Conservation (phyloP, 64 coral and sea anemone species). For the Exaiptasia diaphana region DNA sequence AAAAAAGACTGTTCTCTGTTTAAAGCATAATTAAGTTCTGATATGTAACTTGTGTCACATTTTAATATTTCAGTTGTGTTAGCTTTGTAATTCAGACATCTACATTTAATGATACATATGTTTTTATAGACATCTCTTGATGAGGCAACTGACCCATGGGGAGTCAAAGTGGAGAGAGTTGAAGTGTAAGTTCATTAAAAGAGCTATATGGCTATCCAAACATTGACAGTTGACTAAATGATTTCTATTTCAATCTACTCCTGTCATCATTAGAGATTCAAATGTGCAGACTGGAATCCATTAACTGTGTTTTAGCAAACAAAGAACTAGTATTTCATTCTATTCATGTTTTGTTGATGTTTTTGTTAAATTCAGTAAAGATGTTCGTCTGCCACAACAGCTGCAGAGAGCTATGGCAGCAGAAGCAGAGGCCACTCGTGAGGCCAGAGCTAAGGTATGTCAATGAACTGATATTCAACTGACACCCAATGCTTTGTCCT, state of each 20-base stretch:
- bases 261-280: too few species aligned
- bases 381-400: slow-evolving; percentile 75
- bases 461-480: too few species aligned
- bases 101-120: too few species aligned
- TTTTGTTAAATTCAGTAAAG: slow-evolving; percentile 48
- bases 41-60: too few species aligned
- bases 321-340: not conserved
- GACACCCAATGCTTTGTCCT: too few species aligned
- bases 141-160: slow-evolving; percentile 85
- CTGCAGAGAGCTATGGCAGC: slow-evolving; percentile 80
- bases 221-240: too few species aligned
- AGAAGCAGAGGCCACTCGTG: slow-evolving; percentile 69
- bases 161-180: slow-evolving; percentile 86
- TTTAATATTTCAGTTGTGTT: not conserved
- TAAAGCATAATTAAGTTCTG: too few species aligned
- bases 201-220: too few species aligned
- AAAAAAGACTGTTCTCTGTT: too few species aligned
- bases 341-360: not conserved
- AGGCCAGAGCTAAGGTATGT: slow-evolving; percentile 69
- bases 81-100: too few species aligned
- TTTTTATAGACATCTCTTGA: slow-evolving; percentile 65
- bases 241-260: too few species aligned
- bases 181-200: slow-evolving; percentile 73
- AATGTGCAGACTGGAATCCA: not conserved
- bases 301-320: not conserved